Base-by-base conservation (phyloP, 2,113 vertebrate species). In the Pogonocichla stellata region DNA sequence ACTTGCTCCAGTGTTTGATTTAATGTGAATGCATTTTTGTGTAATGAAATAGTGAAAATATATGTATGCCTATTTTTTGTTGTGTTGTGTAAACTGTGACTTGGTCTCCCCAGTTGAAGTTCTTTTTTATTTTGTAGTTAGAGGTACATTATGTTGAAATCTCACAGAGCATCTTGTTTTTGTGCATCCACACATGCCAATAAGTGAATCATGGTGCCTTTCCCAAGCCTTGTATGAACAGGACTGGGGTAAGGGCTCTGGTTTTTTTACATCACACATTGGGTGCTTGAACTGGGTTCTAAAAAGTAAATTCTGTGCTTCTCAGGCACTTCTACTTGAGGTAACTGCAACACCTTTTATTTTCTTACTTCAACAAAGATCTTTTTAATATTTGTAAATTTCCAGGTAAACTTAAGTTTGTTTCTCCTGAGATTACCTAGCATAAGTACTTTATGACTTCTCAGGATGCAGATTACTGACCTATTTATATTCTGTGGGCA, bases 181-280 rank as follows among this genome's bases (percentile, higher is more conserved):
- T 98, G 95, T 98, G 96, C 96, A 97, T 97, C 97, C 97, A 98
- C 97, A 98, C 97, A 98, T 98, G 98, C 98, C 98, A 97, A 97
- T 98, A 98, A 98, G 97, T 98, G 98, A 98, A 97, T 98, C 96
- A 97, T 95, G 97, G 97, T 98, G 98, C 98, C 98, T 98, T 98
- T 98, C 98, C 98, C 98, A 98, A 98, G 98, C 98, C 98, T 98
- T 98, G 97, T 98, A 98, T 98, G 98, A 98, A 97, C 98, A 98
- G 98, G 98, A 98, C 98, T 98, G 98, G 98, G 98, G 97, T 98
- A 98, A 98, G 97, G 98, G 96, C 94, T 96, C 54, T 96, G 86
- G 22, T 80, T 97, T 97, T 95, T 96, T 97, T 96, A 79, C 92
- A 85, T 95, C 93, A 91, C 92, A 93, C 93, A 92, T 77, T 85